phyloP scores from a whole-genome alignment of 2,888 invertebrate species.

The Pseudeuparius sepicola region DNA sequence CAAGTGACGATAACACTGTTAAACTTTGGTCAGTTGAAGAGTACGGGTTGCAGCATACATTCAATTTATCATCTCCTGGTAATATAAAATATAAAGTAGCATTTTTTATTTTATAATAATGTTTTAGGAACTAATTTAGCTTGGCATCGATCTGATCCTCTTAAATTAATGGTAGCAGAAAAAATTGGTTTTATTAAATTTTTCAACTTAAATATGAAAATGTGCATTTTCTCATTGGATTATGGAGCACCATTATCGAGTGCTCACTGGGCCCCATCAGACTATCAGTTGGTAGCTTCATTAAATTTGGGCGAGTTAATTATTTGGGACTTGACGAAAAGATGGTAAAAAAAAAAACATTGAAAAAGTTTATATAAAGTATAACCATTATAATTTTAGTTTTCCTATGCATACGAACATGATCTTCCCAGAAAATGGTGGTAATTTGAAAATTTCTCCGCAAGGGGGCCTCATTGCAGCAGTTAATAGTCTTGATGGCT shows the following conservation, averaged over 20 bases:
- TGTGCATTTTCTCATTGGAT: slow-evolving; percentile 56
- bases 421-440: slow-evolving; percentile 54
- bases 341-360: slow-evolving; percentile 44
- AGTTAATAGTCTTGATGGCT: slow-evolving; percentile 54
- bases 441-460: slow-evolving; percentile 50
- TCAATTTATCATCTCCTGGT: slow-evolving; percentile 57
- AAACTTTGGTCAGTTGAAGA: slow-evolving; percentile 53
- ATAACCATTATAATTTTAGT: slow-evolving; percentile 36
- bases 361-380: background rate
- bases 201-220: slow-evolving; percentile 58
- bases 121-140: slow-evolving; percentile 45
- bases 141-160: slow-evolving; percentile 60
- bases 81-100: slow-evolving; percentile 8
- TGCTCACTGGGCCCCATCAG: slow-evolving; percentile 60
- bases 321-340: slow-evolving; percentile 57
- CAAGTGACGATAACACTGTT: slow-evolving; percentile 66
- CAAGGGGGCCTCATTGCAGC: slow-evolving; percentile 56
- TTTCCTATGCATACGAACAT: slow-evolving; percentile 49
- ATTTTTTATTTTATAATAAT: background rate
- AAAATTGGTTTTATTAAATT: slow-evolving; percentile 63
- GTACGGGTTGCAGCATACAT: slow-evolving; percentile 45
- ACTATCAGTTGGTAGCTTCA: slow-evolving; percentile 51
- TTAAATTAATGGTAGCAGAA: slow-evolving; percentile 64
- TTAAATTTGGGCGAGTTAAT: slow-evolving; percentile 56
- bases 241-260: slow-evolving; percentile 51